A percentile compares a stretch with the other conserved stretches of the same genome.
phyloP scores from a whole-genome alignment of 2,797 vertebrate genomes.

The Cottoperca gobio region DNA sequence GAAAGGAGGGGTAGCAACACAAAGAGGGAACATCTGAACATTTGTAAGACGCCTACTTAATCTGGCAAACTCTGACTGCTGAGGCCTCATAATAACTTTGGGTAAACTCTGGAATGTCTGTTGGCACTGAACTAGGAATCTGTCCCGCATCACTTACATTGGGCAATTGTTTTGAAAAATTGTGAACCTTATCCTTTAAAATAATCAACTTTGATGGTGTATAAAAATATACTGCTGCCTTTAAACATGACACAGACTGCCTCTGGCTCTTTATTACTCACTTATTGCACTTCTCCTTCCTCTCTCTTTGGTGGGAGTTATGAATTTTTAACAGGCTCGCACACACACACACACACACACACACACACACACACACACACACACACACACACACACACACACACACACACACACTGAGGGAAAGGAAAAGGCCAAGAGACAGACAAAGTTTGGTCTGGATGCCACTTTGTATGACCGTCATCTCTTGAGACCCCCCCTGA shows the following conservation, averaged over 20 bases:
- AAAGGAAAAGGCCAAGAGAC: slow-evolving; percentile 69
- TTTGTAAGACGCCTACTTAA: background rate
- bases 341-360: background rate
- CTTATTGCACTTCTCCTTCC: slow-evolving; percentile 46
- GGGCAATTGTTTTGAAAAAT: background rate
- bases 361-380: slow-evolving; percentile 17
- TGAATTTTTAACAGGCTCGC: slow-evolving; percentile 50
- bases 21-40: background rate
- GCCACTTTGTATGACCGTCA: slow-evolving; percentile 80
- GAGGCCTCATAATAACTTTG: background rate
- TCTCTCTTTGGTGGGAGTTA: slow-evolving; percentile 51
- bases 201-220: slow-evolving; percentile 25
- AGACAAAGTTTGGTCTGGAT: slow-evolving; percentile 80
- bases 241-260: slow-evolving; percentile 31
- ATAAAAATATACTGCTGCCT: slow-evolving; percentile 15
- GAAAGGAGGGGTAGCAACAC: background rate
- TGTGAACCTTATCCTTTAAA: slow-evolving; percentile 10
- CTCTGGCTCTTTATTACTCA: slow-evolving; percentile 56
- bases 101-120: background rate
- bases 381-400: background rate
- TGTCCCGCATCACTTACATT: background rate
- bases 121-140: background rate
- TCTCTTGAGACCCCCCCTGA: slow-evolving; percentile 34
- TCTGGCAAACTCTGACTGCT: background rate
- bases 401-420: slow-evolving; percentile 34